Evolutionary conservation across 1,140 invertebrate species (phyloP), one percentile per base, ranked within the genome.

Genomic region (Lepidotrigona ventralis): DNA sequence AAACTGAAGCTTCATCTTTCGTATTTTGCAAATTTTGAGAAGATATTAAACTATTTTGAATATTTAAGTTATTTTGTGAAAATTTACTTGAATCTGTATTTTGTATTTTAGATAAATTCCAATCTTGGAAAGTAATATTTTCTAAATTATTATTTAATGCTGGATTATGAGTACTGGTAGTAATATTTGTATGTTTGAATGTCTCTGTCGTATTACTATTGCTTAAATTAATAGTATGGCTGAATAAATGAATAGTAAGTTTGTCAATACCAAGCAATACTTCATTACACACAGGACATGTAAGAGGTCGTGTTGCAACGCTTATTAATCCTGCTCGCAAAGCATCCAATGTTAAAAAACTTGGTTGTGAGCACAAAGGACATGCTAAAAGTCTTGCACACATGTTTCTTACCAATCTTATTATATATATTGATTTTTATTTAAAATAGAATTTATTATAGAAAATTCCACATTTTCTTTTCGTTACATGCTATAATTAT

Each of bases 191-290:
- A 54, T 58, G 79, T 66, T 88, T 89, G 1, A 76, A 69, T 33
- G 58, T 26, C 1, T 84, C 87, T 23, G 33, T 56, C 54, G 85
- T 72, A 64, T 82, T 82, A 56, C 84, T 86, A n/a, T 66, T 85
- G 51, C 77, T 88, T 23, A 90, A 74, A 79, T 86, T 91, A 26
- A 94, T 93, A 4, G 95, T 95, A 91, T 98, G 97, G 51, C 95
- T 96, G 88, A 97, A 97, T 83, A 98, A 93, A 93, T 98, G 97
- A 89, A 97, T 97, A 2, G 97, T 98, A n/a, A 98, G 94, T 93
- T 98, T 98, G 93, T 97, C 97, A 76, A 98, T 95, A 6, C 97
- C 97, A 75, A 95, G 92, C 12, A 97, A 93, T 79, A 96, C 93
- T 89, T 97, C 97, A 84, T 96, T 95, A 91, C 97, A 98, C 46